These are phyloP conservation scores for Pogoniulus pusillus DNA, from an alignment of 2,797 vertebrate species.

Conservation along the genomic window DNA sequence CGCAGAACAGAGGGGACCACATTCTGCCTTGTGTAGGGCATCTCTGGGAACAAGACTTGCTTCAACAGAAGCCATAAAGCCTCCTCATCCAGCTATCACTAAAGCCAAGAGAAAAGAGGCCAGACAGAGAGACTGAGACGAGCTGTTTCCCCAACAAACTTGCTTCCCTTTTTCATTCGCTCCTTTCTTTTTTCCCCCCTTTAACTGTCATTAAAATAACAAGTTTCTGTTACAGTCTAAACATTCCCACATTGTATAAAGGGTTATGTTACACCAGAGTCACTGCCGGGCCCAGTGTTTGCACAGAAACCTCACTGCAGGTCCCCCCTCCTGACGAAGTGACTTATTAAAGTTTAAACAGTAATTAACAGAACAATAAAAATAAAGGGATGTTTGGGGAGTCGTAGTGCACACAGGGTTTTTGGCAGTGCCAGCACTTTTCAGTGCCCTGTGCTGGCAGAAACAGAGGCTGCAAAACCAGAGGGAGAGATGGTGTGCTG, in stretches of 20 bases:
- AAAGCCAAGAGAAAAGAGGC: slow-evolving; percentile 58
- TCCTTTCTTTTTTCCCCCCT: slow-evolving; percentile 56
- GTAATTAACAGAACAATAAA: slow-evolving; percentile 90
- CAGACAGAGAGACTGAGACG: slow-evolving; percentile 66
- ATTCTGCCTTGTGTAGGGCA: not conserved
- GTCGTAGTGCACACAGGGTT: slow-evolving; percentile 82
- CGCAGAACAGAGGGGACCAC: not conserved
- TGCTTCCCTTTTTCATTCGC: slow-evolving; percentile 66
- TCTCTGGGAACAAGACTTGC: slow-evolving; percentile 50
- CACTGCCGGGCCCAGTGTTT: slow-evolving; percentile 82
- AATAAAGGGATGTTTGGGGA: slow-evolving; percentile 87
- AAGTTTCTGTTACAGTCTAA: slow-evolving; percentile 95
- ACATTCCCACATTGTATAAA: slow-evolving; percentile 95
- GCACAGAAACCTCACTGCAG: slow-evolving; percentile 83
- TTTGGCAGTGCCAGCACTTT: slow-evolving; percentile 86
- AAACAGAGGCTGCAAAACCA: slow-evolving; percentile 51
- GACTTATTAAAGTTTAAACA: slow-evolving; percentile 89
- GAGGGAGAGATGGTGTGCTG: slow-evolving; percentile 14
- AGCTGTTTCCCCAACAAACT: slow-evolving; percentile 69
- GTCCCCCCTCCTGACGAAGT: slow-evolving; percentile 85
- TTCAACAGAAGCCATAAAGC: slow-evolving; percentile 39
- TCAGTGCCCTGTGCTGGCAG: slow-evolving; percentile 83
- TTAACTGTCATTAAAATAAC: slow-evolving; percentile 92
- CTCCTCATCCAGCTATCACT: slow-evolving; percentile 37
- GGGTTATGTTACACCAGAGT: slow-evolving; percentile 83